A percentile compares a stretch with the other conserved stretches of the same genome.
Evolutionary conservation across 2,797 vertebrate genomes (phyloP).

Genomic region (Pelobates cultripes): DNA sequence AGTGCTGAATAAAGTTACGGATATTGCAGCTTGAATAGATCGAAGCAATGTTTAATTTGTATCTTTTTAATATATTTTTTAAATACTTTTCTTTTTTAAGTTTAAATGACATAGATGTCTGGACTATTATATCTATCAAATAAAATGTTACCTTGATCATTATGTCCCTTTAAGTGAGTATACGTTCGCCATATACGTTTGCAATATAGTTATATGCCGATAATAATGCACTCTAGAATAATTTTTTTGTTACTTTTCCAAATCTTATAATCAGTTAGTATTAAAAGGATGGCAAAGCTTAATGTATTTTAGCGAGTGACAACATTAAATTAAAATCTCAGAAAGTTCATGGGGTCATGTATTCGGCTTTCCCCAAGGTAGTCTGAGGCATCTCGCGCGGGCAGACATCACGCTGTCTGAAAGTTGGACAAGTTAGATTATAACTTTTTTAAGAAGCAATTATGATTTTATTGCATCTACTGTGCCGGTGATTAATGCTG

Average conservation of each 20-base stretch:
- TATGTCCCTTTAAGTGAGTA: too few relatives aligned
- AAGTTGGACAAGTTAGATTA: constrained; percentile 74
- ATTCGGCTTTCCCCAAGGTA: constrained; percentile 39
- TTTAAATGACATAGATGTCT: too few relatives aligned
- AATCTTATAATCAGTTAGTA: constrained; percentile 7
- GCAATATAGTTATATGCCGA: too few relatives aligned
- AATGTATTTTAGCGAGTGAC: constrained; percentile 19
- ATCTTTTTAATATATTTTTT: too few relatives aligned
- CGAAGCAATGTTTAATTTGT: too few relatives aligned
- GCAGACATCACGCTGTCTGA: constrained; percentile 64
- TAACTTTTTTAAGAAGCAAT: constrained; percentile 79
- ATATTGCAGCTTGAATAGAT: too few relatives aligned
- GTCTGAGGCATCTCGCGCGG: constrained; percentile 25
- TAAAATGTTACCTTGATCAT: too few relatives aligned
- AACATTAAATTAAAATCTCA: constrained; percentile 42
- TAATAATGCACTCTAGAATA: too few relatives aligned
- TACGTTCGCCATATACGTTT: too few relatives aligned
- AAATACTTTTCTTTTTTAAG: too few relatives aligned
- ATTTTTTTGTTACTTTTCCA: background rate
- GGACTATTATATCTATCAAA: too few relatives aligned
- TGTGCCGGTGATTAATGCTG: constrained; percentile 81
- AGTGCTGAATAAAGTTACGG: too few relatives aligned
- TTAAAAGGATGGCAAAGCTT: constrained; percentile 13
- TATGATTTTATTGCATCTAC: constrained; percentile 82
- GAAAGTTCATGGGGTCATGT: constrained; percentile 30